A percentile compares a stretch with the other conserved stretches of the same genome.
Evolutionary conservation across 2,888 invertebrate species (phyloP).

Genomic region (Orthonevra nobilis): DNA sequence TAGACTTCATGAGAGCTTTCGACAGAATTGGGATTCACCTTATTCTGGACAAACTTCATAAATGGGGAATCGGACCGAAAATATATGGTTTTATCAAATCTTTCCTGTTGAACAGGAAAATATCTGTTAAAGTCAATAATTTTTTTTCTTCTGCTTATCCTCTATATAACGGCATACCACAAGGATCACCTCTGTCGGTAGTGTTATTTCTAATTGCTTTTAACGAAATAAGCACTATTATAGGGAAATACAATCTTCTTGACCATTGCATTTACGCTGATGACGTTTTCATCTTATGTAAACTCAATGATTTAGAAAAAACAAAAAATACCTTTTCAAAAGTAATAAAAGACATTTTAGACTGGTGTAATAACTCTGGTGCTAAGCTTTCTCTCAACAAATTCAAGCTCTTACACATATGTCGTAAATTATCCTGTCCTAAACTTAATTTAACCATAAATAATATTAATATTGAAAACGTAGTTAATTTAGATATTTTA

Average conservation of each 20-base stretch:
- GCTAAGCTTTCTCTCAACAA: neutral
- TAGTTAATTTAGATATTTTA: neutral
- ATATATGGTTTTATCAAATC: neutral
- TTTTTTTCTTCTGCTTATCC: neutral
- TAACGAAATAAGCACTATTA: neutral
- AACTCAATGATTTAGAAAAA: neutral
- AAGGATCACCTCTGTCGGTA: constrained; percentile 22
- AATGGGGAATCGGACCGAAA: neutral
- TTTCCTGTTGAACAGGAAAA: neutral
- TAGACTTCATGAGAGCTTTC: too few species aligned
- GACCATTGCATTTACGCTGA: constrained; percentile 3
- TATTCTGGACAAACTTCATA: too few species aligned
- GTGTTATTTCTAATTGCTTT: constrained; percentile 25
- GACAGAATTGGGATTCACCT: too few species aligned
- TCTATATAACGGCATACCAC: neutral
- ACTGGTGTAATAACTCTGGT: neutral
- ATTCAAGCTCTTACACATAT: constrained; percentile 9
- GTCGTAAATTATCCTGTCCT: neutral
- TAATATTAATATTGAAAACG: neutral
- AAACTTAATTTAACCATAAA: neutral
- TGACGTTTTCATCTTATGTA: constrained; percentile 4
- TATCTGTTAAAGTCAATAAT: neutral
- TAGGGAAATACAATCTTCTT: neutral
- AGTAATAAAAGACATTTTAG: neutral
- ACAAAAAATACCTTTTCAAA: neutral